Evolutionary conservation across 2,113 vertebrate genomes (phyloP), one percentile per base, ranked within the genome.

Genomic region (Menidia beryllina): DNA sequence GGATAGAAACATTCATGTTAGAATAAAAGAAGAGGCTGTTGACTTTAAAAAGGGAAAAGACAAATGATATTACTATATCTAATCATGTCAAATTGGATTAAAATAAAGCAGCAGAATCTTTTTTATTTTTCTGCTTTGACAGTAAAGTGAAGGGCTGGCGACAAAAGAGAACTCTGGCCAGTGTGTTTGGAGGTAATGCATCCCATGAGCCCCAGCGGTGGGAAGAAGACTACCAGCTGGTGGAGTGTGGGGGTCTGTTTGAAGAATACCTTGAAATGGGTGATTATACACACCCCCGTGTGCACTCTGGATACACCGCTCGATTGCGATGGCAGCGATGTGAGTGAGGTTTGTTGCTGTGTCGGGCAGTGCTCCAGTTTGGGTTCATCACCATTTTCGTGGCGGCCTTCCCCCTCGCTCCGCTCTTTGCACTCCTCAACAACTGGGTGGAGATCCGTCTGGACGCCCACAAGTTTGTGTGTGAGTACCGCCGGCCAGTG

Each of bases 361-460:
- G 56, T 27, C 11, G n/a, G 64, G 17, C 85, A 93, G 92, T 93
- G 38, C 91, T 95, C 14, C 93, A 94, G 89, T 95, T 94, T 69
- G 94, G 93, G 3, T 94, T 95, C 86, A 94, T 94, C 77, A 93
- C 93, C 63, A 93, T 95, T 65, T 95, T 94, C 11, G 92, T 93
- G 83, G 94, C 89, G 0, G 93, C 93, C 1, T 95, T 95, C 79
- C 94, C 91, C 0, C 89, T 92, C 52, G 92, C 92, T 2, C 94
- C 94, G 0, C 91, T 94, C 38, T 94, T 94, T 1, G 92, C 93
- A 2, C 85, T 94, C 49, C 89, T 94, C 48, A 95, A 92, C 75
- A 93, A 93, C 90, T 94, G 93, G 93, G 90, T 92, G 20, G 93
- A 95, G 75, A 93, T 94, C 51, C 86, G 86, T 2, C 90, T 91